Percentiles rank a stretch among this genome's conserved stretches.
Evolutionary conservation across 1,140 invertebrate species (phyloP).

Genomic region (Bombus fervidus): DNA sequence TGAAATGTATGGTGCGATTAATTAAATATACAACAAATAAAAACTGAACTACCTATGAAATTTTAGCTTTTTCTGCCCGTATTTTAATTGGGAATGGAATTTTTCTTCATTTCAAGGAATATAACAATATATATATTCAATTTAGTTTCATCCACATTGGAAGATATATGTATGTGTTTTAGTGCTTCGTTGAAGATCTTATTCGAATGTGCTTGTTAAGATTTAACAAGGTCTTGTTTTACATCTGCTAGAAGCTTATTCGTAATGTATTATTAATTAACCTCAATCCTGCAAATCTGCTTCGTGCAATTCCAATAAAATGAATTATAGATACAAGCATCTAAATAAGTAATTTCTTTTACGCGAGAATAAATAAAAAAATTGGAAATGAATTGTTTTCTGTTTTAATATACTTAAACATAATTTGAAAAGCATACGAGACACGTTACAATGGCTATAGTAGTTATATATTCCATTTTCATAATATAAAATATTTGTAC

Average conservation of each 20-base stretch:
- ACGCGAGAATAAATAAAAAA: background rate
- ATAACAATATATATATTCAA: background rate
- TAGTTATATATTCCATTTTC: background rate
- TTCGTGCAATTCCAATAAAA: background rate
- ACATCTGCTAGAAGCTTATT: background rate
- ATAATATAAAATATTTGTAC: too few species aligned
- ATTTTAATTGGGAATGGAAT: background rate
- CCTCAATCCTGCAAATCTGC: background rate
- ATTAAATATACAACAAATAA: background rate
- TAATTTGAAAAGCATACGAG: background rate
- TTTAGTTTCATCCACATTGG: background rate
- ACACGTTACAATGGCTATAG: background rate
- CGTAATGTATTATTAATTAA: background rate
- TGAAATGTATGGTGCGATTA: background rate
- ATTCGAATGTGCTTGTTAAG: slow-evolving; percentile 1
- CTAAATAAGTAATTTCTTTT: background rate
- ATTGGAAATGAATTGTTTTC: background rate
- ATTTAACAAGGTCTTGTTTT: slow-evolving; percentile 2
- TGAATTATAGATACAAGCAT: background rate
- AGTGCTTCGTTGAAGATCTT: background rate
- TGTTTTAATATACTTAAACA: background rate
- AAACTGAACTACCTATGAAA: too few species aligned
- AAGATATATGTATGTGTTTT: background rate
- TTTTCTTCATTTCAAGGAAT: background rate
- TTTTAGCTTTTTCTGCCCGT: background rate